phyloP scores from a whole-genome alignment of 2,113 vertebrate species.

The Notothenia rossii region DNA sequence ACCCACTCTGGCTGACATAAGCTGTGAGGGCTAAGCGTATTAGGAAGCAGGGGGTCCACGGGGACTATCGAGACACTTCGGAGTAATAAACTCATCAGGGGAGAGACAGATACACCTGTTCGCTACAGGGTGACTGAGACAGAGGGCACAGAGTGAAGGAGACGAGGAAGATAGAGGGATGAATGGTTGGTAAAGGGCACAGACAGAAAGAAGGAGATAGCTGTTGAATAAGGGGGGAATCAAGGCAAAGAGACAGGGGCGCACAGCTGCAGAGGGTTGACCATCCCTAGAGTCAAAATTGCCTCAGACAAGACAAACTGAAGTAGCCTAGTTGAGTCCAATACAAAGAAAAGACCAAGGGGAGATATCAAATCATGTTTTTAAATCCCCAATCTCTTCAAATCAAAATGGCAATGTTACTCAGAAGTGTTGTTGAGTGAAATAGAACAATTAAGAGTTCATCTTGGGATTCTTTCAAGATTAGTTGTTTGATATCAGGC shows the following conservation, averaged over 20 bases:
- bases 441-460: constrained; percentile 19
- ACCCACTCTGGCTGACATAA: constrained; percentile 79
- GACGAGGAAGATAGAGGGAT: constrained; percentile 27
- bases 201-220: constrained; percentile 37
- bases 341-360: constrained; percentile 49
- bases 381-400: constrained; percentile 19
- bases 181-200: constrained; percentile 34
- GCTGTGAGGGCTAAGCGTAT: constrained; percentile 78
- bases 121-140: constrained; percentile 68
- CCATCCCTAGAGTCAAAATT: constrained; percentile 56
- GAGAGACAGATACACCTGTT: constrained; percentile 82
- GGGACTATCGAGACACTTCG: constrained; percentile 76
- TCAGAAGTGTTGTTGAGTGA: constrained; percentile 17
- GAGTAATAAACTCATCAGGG: constrained; percentile 83
- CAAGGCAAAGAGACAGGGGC: constrained; percentile 56
- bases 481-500: background rate
- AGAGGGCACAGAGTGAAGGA: constrained; percentile 55
- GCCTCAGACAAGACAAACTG: constrained; percentile 59
- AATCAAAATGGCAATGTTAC: constrained; percentile 37
- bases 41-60: constrained; percentile 74
- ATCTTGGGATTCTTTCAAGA: constrained; percentile 8
- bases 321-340: constrained; percentile 62
- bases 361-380: constrained; percentile 46
- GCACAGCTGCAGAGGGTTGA: constrained; percentile 41
- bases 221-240: constrained; percentile 9